A percentile compares a stretch with the other conserved stretches of the same genome.
Conservation (phyloP, 2,888 invertebrate species). For the Rotaria socialis region DNA sequence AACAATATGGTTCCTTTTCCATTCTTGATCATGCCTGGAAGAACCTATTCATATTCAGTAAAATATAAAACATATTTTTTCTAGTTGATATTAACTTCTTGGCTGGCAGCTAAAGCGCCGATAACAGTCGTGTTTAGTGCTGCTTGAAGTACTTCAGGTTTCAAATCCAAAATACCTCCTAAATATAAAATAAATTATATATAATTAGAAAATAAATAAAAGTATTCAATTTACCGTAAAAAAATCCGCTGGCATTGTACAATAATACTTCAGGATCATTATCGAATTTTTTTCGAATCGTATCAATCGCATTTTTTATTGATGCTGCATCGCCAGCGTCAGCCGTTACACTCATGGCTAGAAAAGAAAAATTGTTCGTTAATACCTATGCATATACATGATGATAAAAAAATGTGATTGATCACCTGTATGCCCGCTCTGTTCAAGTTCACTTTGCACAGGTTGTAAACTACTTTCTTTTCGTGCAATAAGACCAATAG, state of each 20-base stretch:
- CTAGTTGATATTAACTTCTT: neutral
- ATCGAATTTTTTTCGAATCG: neutral
- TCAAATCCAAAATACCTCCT: neutral
- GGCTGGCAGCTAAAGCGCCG: neutral
- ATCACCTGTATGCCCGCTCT: neutral
- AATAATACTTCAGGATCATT: conserved; percentile 11
- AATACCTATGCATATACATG: no score
- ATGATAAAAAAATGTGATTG: neutral
- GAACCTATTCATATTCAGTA: neutral
- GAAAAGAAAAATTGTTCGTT: neutral
- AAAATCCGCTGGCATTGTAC: neutral
- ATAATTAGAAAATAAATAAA: neutral
- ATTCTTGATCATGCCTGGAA: neutral
- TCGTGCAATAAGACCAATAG: neutral
- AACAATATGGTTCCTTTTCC: conserved; percentile 18
- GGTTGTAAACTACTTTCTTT: neutral
- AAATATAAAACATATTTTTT: no score
- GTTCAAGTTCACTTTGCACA: neutral
- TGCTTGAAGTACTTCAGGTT: neutral
- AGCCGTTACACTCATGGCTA: neutral
- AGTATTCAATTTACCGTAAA: neutral
- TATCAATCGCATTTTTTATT: neutral
- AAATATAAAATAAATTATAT: neutral
- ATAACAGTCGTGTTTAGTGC: neutral
- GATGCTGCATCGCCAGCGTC: neutral